phyloP scores from a whole-genome alignment of 2,797 vertebrate genomes.

The Bradypodion ventrale region DNA sequence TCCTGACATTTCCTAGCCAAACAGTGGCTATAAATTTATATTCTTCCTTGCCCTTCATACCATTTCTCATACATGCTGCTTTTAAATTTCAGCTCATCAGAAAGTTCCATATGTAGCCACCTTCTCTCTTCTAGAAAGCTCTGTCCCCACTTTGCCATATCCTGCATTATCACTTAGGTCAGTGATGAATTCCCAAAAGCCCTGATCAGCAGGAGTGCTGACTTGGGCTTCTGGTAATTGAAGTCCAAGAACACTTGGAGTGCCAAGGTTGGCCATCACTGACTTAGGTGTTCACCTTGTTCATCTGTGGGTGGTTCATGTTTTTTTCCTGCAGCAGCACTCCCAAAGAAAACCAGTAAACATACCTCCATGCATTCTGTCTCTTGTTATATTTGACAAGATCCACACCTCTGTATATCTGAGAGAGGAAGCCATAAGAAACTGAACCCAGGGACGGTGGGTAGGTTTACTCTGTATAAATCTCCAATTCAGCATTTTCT shows the following conservation, averaged over 20 bases:
- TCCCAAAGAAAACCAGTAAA: not conserved
- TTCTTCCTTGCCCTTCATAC: not conserved
- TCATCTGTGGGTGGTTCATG: not conserved
- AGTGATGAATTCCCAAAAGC: too few species aligned
- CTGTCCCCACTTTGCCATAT: not conserved
- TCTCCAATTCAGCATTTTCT: not conserved
- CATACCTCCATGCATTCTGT: not conserved
- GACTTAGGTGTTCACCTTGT: not conserved
- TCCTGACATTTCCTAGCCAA: too few species aligned
- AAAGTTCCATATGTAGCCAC: too few species aligned
- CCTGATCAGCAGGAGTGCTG: too few species aligned
- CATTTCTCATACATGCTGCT: not conserved
- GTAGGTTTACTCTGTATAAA: not conserved
- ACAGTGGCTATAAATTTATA: too few species aligned
- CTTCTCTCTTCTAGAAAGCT: not conserved
- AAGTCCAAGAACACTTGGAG: too few species aligned
- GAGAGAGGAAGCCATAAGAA: not conserved
- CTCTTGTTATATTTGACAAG: not conserved
- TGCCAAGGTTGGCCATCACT: too few species aligned
- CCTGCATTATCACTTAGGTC: not conserved
- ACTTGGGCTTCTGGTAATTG: too few species aligned
- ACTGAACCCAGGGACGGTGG: not conserved
- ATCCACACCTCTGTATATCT: not conserved
- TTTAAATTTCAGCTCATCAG: too few species aligned
- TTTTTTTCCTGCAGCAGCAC: not conserved